phyloP scores from a whole-genome alignment of 2,888 invertebrate species.

The Hydrotaea diabolus region DNA sequence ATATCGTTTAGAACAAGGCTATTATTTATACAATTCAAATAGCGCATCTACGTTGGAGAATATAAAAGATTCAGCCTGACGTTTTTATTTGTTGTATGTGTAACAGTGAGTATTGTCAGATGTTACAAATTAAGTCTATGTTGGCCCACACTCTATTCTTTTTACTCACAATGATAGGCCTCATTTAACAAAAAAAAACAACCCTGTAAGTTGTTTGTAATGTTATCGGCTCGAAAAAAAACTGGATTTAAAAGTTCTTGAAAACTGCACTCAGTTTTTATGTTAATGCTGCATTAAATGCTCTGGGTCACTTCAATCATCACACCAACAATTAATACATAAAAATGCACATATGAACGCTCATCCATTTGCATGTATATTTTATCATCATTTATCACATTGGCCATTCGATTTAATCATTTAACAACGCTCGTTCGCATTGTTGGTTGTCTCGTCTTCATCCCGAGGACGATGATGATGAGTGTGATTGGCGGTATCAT shows the following conservation, averaged over 20 bases:
- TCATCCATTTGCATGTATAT: not conserved
- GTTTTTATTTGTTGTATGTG: no score
- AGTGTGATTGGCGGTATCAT: conserved; percentile 10
- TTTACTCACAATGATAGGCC: no score
- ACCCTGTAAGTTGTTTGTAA: no score
- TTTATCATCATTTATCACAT: conserved; percentile 35
- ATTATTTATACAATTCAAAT: no score
- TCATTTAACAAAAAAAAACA: no score
- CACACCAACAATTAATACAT: not conserved
- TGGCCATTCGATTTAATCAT: conserved; percentile 38
- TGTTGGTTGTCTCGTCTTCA: conserved; percentile 1
- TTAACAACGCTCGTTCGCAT: not conserved
- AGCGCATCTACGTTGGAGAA: no score
- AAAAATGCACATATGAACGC: not conserved
- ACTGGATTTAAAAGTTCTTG: not conserved
- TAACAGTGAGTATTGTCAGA: no score
- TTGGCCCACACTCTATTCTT: no score
- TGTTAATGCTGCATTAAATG: not conserved
- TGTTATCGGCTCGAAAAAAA: not conserved
- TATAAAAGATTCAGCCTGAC: no score
- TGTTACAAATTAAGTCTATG: no score
- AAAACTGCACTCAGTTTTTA: not conserved
- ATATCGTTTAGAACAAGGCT: no score
- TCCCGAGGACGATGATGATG: not conserved
- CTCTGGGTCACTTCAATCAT: not conserved